These are phyloP conservation scores for Phodopus roborovskii DNA, from an alignment of 2,113 vertebrate species.

Conservation along the genomic window DNA sequence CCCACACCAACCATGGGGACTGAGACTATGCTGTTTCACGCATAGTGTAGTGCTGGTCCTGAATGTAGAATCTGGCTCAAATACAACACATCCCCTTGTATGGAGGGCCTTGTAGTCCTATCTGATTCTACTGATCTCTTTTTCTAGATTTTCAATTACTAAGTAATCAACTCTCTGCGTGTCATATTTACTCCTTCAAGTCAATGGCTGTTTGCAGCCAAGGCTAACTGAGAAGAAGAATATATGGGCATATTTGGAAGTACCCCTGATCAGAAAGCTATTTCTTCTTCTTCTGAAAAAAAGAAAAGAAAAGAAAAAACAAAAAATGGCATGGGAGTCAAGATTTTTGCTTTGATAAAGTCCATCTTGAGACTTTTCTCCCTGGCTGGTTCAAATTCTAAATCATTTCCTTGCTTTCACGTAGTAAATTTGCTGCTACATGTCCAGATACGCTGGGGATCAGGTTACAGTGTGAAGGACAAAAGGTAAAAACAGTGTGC, in stretches of 20 bases:
- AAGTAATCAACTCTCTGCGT: background rate
- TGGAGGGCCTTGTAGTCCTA: background rate
- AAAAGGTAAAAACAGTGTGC: conserved; percentile 80
- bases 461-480: conserved; percentile 81
- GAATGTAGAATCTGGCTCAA: background rate
- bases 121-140: background rate
- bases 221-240: background rate
- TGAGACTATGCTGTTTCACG: background rate
- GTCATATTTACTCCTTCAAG: background rate
- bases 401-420: conserved; percentile 81
- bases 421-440: conserved; percentile 80
- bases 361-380: conserved; percentile 66
- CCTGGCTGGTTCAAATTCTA: conserved; percentile 68
- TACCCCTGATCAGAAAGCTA: conserved; percentile 35
- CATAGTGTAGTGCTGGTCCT: background rate
- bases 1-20: background rate
- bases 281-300: conserved; percentile 1
- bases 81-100: background rate
- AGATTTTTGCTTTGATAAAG: conserved; percentile 67
- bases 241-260: background rate
- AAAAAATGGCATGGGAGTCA: background rate
- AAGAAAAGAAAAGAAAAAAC: background rate
- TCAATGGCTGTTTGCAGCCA: background rate
- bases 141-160: conserved; percentile 12
- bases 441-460: conserved; percentile 79